A percentile compares a stretch with the other conserved stretches of the same genome.
Conservation (phyloP, 2,113 vertebrate genomes). For the Arenaria interpres region DNA sequence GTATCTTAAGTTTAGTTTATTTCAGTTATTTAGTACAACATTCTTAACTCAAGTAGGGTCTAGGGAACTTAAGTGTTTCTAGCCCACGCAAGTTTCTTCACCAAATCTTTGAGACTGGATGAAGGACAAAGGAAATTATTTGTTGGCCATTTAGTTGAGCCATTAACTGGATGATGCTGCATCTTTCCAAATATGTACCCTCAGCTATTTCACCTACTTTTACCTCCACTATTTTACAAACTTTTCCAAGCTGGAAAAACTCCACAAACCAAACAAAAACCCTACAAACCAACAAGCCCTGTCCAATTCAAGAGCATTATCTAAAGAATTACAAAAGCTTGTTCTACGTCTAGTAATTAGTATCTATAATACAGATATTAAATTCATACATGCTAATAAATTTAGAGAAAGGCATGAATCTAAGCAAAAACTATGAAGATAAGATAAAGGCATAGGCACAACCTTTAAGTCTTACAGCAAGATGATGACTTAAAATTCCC, state of each 20-base stretch:
- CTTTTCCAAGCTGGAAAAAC: background rate
- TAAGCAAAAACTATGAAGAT: background rate
- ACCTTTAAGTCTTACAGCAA: background rate
- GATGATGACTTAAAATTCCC: background rate
- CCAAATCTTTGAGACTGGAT: background rate
- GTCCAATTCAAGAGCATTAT: background rate
- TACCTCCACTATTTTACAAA: background rate
- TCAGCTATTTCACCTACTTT: background rate
- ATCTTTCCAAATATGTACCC: background rate
- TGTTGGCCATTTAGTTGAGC: background rate
- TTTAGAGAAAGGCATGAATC: background rate
- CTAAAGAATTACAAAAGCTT: background rate
- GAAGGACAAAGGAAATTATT: background rate
- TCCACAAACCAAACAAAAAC: accelerated
- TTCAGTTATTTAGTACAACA: background rate
- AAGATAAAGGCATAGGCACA: background rate
- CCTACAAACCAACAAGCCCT: background rate
- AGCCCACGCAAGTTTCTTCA: background rate
- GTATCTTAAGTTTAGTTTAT: background rate
- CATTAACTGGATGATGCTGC: background rate
- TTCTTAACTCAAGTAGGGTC: background rate
- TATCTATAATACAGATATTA: background rate
- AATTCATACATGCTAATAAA: background rate
- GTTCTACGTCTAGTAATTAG: background rate
- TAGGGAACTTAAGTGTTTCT: background rate